These are phyloP conservation scores for Thalassophryne amazonica DNA, from an alignment of 2,797 vertebrate species.

Conservation along the genomic window DNA sequence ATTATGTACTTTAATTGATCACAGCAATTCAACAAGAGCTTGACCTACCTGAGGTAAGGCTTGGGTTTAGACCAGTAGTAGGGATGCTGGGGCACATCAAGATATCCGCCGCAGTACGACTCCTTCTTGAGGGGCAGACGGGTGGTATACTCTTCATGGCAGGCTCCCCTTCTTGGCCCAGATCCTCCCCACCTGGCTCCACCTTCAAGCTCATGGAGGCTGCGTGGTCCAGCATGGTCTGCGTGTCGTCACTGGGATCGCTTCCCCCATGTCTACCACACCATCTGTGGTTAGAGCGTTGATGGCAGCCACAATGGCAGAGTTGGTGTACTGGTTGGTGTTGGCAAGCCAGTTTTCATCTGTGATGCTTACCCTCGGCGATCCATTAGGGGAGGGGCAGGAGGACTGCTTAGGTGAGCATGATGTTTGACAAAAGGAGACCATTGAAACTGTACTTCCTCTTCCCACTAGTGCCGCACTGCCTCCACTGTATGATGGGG, in stretches of 20 bases:
- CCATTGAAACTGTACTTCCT: constrained; percentile 92
- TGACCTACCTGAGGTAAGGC: constrained; percentile 89
- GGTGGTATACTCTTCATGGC: constrained; percentile 85
- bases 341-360: constrained; percentile 91
- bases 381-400: constrained; percentile 86
- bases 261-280: constrained; percentile 88
- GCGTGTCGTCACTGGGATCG: constrained; percentile 91
- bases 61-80: constrained; percentile 95
- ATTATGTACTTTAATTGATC: background rate
- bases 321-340: constrained; percentile 97
- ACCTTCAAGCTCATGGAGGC: constrained; percentile 87
- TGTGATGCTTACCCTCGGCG: constrained; percentile 88
- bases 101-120: constrained; percentile 89
- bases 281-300: constrained; percentile 95
- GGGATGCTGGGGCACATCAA: constrained; percentile 91
- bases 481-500: constrained; percentile 80
- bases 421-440: constrained; percentile 77
- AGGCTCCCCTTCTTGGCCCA: constrained; percentile 75
- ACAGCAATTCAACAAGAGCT: background rate
- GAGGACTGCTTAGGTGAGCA: constrained; percentile 90
- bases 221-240: constrained; percentile 85
- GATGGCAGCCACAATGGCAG: constrained; percentile 94
- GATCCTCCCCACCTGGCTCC: constrained; percentile 87
- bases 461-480: constrained; percentile 81
- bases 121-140: constrained; percentile 90